phyloP scores from a whole-genome alignment of 2,113 vertebrate genomes.

The Antechinus stuartii region DNA sequence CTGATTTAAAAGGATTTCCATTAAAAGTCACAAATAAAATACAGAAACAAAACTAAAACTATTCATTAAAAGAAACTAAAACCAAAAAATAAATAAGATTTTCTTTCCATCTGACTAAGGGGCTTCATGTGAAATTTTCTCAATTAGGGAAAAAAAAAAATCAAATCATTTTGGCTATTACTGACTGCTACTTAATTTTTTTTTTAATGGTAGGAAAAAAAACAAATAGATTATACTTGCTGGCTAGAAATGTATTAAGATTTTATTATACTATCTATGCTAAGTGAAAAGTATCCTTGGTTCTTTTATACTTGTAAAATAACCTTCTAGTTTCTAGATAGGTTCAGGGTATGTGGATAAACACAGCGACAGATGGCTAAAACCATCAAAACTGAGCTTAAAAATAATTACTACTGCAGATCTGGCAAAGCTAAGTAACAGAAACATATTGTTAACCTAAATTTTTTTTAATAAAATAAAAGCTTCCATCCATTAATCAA shows the following conservation, averaged over 20 bases:
- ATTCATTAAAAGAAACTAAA: constrained; percentile 57
- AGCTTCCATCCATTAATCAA: background rate
- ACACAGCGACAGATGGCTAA: constrained; percentile 18
- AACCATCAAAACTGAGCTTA: constrained; percentile 14
- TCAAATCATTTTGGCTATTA: constrained; percentile 18
- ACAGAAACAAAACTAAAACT: constrained; percentile 37
- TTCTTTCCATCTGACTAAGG: constrained; percentile 17
- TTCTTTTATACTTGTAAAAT: constrained; percentile 20
- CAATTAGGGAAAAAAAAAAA: constrained; percentile 35
- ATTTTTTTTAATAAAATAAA: background rate
- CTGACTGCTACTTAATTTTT: constrained; percentile 38
- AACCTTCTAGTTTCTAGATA: constrained; percentile 29
- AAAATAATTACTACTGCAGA: background rate
- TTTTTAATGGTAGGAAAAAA: background rate
- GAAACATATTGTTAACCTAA: background rate
- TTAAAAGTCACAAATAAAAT: constrained; percentile 44
- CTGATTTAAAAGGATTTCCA: constrained; percentile 19
- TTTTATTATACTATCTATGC: constrained; percentile 18
- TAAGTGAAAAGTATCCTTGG: constrained; percentile 7
- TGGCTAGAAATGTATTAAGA: constrained; percentile 38
- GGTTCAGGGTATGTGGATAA: constrained; percentile 4
- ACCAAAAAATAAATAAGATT: background rate
- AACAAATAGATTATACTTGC: background rate
- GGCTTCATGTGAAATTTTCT: background rate
- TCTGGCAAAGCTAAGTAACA: constrained; percentile 10